Evolutionary conservation across 2,113 vertebrate genomes (phyloP), one percentile per base, ranked within the genome.

Genomic region (Apteryx owenii): DNA sequence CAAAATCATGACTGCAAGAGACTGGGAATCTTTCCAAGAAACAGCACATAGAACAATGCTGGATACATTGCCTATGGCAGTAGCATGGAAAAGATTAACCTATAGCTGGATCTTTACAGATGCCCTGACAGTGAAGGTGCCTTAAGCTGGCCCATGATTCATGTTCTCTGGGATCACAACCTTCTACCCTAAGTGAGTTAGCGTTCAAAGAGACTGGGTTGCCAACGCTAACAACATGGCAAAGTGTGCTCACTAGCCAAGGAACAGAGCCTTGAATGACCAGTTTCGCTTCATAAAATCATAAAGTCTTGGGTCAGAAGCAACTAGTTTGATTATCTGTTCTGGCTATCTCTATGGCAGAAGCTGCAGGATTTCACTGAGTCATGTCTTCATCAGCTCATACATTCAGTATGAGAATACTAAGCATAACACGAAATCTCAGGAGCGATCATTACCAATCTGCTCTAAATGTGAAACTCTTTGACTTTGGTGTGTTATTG

Each of bases 1-100:
- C 53, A 44, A 96, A 91, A 89, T 53, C 56, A 33, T 72, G 25
- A 18, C 81, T 81, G 56, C 69, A 94, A 65, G 73, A 92, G 87
- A 79, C 48, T 3, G 1, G 75, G 87, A 95, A 64, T 51, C 31
- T 56, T 85, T 81, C 84, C 91, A 96, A 96, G 61, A 89, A 85
- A 75, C 78, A 31, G 31, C 84, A 76, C 11, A 54, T 25, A 68
- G 11, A 94, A 48, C 51, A 88, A 69, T 25, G 60, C 50, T 84
- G 76, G 9, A 86, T 90, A 81, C 0, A 50, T 51, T 92, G 72
- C 46, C 44, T 72, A 42, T 12, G n/a, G 36, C 38, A 68, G 51
- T 2, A 81, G n/a, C 51, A 56, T 28, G 81, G 82, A 85, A 86
- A 88, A 76, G 53, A 25, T 15, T 54, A 68, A 81, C 46, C 61